Base-by-base conservation (phyloP, 2,888 invertebrate species). In the Lottia gigantea region DNA sequence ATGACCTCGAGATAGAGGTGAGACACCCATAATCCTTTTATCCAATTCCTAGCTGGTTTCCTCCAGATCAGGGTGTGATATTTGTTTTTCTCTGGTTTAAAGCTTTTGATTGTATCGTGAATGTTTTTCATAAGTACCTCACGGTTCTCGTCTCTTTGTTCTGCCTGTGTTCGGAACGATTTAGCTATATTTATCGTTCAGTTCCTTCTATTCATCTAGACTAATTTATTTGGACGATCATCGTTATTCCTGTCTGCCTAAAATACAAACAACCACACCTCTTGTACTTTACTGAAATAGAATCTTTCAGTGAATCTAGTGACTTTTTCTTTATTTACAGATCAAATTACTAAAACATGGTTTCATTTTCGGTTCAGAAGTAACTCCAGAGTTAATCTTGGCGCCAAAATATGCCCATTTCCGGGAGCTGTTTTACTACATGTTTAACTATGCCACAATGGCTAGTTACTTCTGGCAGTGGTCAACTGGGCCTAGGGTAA, bases 331-430 rank as follows among this genome's bases (percentile, higher is more conserved):
- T 55, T 19, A 1, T 61, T 19, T 45, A 16, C 46, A 68, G 68
- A 62, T 68, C 4, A 61, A 62, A 49, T 11, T 68, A 23, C 19
- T 26, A 8, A 62, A 62, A 23, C 68, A 68, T 62, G 62, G 46
- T 16, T 68, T 62, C n/a, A 45, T 46, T 12, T 62, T 68, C 62
- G 68, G 68, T 12, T 68, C 68, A 15, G 55, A 62, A 25, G 61
- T 62, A 1, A 40, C 62, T 7, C 26, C 19, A 26, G 62, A 68
- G 14, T n/a, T 68, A 46, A 68, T 68, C 23, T 11, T 55, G n/a
- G 55, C n/a, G 23, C 55, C 55, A 19, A 55, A 55, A n/a, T 55
- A 55, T 23, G 55, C 19, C 3, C 55, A 55, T 12, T 55, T 55
- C 23, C 55, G 55, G 19, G 55, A 55, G 19, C 19, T 55, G 55